phyloP scores from a whole-genome alignment of 2,888 invertebrate genomes.

The Nomada flava region DNA sequence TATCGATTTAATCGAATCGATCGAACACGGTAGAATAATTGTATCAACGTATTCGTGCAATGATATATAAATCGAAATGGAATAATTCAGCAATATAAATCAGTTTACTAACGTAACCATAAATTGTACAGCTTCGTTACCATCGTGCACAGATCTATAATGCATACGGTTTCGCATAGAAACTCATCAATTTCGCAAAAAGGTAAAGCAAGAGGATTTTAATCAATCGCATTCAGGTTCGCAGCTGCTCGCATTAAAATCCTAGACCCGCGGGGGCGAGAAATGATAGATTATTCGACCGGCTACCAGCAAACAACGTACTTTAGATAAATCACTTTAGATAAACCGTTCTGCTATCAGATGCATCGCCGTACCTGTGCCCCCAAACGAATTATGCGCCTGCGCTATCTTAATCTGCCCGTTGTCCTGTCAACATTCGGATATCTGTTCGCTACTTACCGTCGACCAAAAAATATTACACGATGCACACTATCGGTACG shows the following conservation, averaged over 20 bases:
- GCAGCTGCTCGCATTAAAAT: neutral
- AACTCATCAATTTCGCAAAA: neutral
- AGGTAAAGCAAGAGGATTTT: neutral
- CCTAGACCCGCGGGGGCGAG: neutral
- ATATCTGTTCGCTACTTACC: constrained; percentile 25
- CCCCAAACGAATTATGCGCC: constrained; percentile 47
- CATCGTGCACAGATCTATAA: no score
- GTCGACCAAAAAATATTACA: constrained; percentile 8
- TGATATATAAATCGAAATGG: no score
- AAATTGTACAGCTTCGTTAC: no score
- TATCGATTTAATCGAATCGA: no score
- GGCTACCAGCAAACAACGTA: constrained; percentile 42
- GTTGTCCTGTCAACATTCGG: constrained; percentile 43
- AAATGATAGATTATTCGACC: constrained; percentile 44
- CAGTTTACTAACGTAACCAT: no score
- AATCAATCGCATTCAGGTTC: constrained; percentile 14
- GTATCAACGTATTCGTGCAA: no score
- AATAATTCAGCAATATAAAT: no score
- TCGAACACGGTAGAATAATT: no score
- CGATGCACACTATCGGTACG: neutral
- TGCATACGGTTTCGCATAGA: no score
- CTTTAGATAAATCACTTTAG: constrained; percentile 58
- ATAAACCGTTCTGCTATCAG: constrained; percentile 51
- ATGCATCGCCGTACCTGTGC: constrained; percentile 38
- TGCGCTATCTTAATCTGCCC: constrained; percentile 46